Conservation (phyloP, 2,797 vertebrate species). For the Selene dorsalis region DNA sequence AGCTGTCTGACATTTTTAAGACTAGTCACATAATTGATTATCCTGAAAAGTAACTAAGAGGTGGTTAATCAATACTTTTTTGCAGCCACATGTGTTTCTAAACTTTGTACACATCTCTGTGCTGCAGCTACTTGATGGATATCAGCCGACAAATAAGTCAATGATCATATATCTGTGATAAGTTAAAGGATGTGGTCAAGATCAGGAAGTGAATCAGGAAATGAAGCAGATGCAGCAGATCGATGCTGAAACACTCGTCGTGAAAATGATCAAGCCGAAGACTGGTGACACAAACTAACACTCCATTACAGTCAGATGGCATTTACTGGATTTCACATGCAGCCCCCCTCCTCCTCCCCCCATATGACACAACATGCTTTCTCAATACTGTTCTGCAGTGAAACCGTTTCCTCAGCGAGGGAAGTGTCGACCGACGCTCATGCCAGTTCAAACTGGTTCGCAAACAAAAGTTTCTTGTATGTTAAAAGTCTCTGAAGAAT, state of each 20-base stretch:
- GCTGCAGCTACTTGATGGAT: neutral
- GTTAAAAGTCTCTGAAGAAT: slow-evolving; percentile 33
- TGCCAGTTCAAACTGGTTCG: slow-evolving; percentile 38
- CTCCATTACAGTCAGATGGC: slow-evolving; percentile 31
- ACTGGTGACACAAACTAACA: neutral
- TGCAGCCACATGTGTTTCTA: neutral
- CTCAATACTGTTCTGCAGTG: neutral
- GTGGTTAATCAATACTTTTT: neutral
- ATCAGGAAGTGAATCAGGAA: slow-evolving; percentile 17
- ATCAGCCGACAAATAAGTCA: neutral
- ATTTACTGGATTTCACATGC: slow-evolving; percentile 20
- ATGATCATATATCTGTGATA: neutral
- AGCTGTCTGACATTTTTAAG: neutral
- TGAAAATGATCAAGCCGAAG: slow-evolving; percentile 2
- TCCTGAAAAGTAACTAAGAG: neutral
- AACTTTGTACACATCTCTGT: neutral
- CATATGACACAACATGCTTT: slow-evolving; percentile 20
- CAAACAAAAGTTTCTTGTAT: slow-evolving; percentile 58
- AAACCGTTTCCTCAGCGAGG: neutral
- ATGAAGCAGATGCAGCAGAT: slow-evolving; percentile 14
- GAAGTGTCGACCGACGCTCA: slow-evolving; percentile 1
- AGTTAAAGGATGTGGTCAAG: slow-evolving; percentile 9
- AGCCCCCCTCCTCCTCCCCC: neutral
- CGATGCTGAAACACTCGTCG: slow-evolving; percentile 11
- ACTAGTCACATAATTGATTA: neutral